Conservation (phyloP, 2,113 vertebrate genomes). For the Leucopsar rothschildi region DNA sequence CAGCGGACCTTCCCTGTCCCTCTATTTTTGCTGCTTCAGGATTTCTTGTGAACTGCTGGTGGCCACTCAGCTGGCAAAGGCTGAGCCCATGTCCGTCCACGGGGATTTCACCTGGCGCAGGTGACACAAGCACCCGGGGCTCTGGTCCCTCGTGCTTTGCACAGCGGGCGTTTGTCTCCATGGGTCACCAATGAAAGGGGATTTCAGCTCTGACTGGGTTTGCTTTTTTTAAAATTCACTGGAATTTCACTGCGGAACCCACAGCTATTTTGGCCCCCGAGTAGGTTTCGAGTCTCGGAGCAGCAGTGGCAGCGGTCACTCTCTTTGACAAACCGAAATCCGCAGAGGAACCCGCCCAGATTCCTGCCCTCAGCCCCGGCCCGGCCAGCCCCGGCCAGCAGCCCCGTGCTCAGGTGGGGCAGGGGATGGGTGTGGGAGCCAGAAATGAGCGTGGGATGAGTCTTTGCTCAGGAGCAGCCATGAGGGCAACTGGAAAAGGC, state of each 20-base stretch:
- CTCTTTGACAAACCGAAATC: neutral
- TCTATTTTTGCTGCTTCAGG: neutral
- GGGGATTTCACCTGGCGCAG: neutral
- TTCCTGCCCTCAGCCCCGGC: fast-evolving
- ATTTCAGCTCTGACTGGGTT: neutral
- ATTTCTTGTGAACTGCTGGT: neutral
- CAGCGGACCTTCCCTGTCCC: neutral
- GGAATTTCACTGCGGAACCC: conserved; percentile 10
- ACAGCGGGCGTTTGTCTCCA: fast-evolving
- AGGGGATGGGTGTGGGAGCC: fast-evolving
- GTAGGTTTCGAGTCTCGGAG: neutral
- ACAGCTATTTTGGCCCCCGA: neutral
- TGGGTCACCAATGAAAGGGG: neutral
- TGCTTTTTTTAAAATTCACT: conserved; percentile 40
- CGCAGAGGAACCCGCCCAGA: neutral
- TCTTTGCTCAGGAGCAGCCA: neutral
- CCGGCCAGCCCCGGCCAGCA: too few relatives aligned
- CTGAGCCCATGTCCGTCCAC: fast-evolving
- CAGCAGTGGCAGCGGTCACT: neutral
- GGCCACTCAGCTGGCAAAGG: neutral
- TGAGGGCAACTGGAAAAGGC: neutral
- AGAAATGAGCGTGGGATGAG: fast-evolving
- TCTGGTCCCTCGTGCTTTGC: fast-evolving
- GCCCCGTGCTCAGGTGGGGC: fast-evolving
- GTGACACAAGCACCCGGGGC: neutral